A percentile compares a stretch with the other conserved stretches of the same genome.
phyloP scores from a whole-genome alignment of 37 sponge, comb jelly and placozoan species.

The Trichoplax adhaerens region DNA sequence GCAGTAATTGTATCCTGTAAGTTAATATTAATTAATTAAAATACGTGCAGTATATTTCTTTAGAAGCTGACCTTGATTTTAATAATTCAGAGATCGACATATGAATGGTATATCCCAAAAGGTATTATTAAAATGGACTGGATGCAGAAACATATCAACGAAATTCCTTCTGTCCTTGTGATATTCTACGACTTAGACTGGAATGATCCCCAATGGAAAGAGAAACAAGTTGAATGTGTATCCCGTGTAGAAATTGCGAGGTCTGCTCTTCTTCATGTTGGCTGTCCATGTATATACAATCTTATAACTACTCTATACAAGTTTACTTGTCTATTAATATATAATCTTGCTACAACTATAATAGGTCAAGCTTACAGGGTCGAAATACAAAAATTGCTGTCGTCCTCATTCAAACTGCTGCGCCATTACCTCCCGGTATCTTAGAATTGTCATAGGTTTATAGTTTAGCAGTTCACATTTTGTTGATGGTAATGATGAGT shows the following conservation, averaged over 20 bases:
- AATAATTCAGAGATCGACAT: conserved; percentile 24
- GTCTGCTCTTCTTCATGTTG: too few species aligned
- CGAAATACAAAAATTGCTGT: conserved; percentile 7
- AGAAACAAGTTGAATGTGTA: conserved; percentile 65
- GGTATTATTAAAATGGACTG: conserved; percentile 64
- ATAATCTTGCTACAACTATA: too few species aligned
- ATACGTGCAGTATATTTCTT: background rate
- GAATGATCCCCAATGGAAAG: conserved; percentile 67
- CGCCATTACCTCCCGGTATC: background rate
- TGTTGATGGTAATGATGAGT: conserved; percentile 42
- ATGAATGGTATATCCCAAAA: conserved; percentile 41
- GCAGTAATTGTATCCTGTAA: too few species aligned
- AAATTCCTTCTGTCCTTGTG: conserved; percentile 64
- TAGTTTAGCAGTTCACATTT: background rate
- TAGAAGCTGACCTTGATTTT: too few species aligned
- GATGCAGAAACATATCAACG: conserved; percentile 66
- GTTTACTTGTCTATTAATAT: too few species aligned
- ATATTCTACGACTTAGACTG: conserved; percentile 94
- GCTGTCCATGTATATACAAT: too few species aligned
- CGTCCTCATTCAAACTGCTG: conserved; percentile 8
- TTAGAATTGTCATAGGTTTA: background rate
- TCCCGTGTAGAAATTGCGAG: conserved; percentile 13
- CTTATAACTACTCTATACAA: too few species aligned
- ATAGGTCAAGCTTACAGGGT: background rate
- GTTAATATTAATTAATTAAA: background rate